Evolutionary conservation across 2,888 invertebrate genomes (phyloP).

Genomic region (Drosophila kokeensis): DNA sequence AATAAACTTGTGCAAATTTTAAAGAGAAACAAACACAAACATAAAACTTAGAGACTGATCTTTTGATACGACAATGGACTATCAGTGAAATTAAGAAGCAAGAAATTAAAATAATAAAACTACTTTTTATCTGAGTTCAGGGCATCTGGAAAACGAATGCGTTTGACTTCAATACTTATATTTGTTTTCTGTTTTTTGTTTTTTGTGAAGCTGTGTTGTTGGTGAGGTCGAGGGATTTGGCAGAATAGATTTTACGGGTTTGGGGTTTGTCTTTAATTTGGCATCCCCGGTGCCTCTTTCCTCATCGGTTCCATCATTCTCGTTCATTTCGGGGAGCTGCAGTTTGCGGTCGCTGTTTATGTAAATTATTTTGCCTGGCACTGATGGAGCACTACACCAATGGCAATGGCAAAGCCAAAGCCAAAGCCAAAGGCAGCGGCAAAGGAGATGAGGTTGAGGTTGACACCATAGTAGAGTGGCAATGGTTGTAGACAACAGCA

Average conservation of each 20-base stretch:
- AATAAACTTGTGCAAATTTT: neutral
- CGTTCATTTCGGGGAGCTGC: slow-evolving; percentile 54
- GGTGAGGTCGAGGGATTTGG: slow-evolving; percentile 71
- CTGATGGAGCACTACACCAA: slow-evolving; percentile 52
- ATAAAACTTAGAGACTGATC: neutral
- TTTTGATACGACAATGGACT: neutral
- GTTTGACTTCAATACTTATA: slow-evolving; percentile 1
- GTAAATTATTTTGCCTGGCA: slow-evolving; percentile 73
- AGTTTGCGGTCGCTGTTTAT: slow-evolving; percentile 77
- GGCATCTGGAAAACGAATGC: slow-evolving; percentile 17
- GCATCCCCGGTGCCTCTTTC: slow-evolving; percentile 57
- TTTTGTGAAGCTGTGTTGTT: slow-evolving; percentile 40
- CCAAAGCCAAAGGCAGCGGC: neutral
- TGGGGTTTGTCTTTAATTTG: slow-evolving; percentile 74
- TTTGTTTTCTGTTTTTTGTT: slow-evolving; percentile 33
- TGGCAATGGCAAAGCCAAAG: slow-evolving; percentile 15
- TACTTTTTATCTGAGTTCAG: neutral
- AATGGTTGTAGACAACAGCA: slow-evolving; percentile 66
- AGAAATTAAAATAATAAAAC: neutral
- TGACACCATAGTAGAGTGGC: slow-evolving; percentile 22
- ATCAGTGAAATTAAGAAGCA: neutral
- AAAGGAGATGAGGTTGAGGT: slow-evolving; percentile 30
- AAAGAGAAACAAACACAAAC: neutral
- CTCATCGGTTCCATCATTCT: slow-evolving; percentile 8
- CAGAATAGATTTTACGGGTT: slow-evolving; percentile 68